Conservation (phyloP, 2,888 invertebrate species). For the Cistogaster globosa region DNA sequence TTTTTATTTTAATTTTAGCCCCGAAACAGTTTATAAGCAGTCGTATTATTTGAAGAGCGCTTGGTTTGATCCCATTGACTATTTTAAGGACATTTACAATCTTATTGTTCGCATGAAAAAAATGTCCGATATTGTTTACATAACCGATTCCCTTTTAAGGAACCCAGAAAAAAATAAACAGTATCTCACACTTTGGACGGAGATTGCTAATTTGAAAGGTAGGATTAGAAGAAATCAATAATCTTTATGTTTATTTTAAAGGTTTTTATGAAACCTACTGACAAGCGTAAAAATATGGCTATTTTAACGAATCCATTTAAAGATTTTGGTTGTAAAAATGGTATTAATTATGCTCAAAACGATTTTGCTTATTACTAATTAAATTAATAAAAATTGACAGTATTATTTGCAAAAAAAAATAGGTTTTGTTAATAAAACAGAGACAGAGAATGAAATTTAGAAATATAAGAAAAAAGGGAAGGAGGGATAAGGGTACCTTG, state of each 20-base stretch:
- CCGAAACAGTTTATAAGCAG: slow-evolving; percentile 75
- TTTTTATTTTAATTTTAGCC: slow-evolving; percentile 53
- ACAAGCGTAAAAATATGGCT: too few species aligned
- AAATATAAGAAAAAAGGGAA: too few species aligned
- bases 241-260: background rate
- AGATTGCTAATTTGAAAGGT: slow-evolving; percentile 59
- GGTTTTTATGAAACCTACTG: background rate
- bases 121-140: slow-evolving; percentile 65
- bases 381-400: too few species aligned
- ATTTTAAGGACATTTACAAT: slow-evolving; percentile 75
- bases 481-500: too few species aligned
- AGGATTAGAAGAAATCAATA: background rate
- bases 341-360: too few species aligned
- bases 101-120: slow-evolving; percentile 74
- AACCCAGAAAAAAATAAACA: slow-evolving; percentile 15
- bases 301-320: too few species aligned
- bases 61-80: slow-evolving; percentile 77
- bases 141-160: slow-evolving; percentile 67
- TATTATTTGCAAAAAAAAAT: too few species aligned
- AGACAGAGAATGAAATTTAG: too few species aligned
- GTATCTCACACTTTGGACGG: slow-evolving; percentile 72
- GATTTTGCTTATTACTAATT: too few species aligned
- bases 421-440: too few species aligned
- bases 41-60: slow-evolving; percentile 72
- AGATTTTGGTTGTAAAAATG: too few species aligned